Percentiles rank a stretch among this genome's conserved stretches.
Conservation (phyloP, 2,113 vertebrate genomes). For the Lycaon pictus region DNA sequence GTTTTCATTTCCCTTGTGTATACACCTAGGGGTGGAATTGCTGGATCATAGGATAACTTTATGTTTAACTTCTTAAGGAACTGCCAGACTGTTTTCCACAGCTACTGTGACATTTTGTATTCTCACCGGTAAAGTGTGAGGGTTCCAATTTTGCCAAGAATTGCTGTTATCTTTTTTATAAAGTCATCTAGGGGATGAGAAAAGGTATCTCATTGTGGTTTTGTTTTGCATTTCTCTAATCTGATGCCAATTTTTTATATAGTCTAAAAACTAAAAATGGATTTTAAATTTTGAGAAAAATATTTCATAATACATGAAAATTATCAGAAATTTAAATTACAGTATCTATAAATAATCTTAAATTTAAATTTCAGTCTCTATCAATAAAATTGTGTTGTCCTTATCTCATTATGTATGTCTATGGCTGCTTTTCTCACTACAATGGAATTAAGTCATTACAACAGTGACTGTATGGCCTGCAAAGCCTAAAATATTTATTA, state of each 20-base stretch:
- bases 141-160: neutral
- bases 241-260: neutral
- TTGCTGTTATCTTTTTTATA: neutral
- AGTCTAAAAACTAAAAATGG: neutral
- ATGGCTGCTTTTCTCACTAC: neutral
- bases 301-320: slow-evolving; percentile 6
- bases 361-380: slow-evolving; percentile 33
- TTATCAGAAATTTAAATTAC: slow-evolving; percentile 29
- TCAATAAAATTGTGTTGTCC: neutral
- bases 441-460: neutral
- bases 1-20: slow-evolving; percentile 22
- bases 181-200: neutral
- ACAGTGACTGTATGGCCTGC: neutral
- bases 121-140: neutral
- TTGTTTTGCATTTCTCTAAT: slow-evolving; percentile 4
- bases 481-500: slow-evolving; percentile 31
- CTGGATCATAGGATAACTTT: neutral
- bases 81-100: neutral
- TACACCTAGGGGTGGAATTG: neutral
- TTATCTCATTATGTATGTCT: neutral
- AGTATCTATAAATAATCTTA: slow-evolving; percentile 11
- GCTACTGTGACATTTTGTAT: neutral
- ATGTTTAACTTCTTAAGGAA: neutral
- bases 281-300: slow-evolving; percentile 15
- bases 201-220: neutral